phyloP scores from a whole-genome alignment of 2,888 invertebrate genomes.

The Himalopsyche tibetana region DNA sequence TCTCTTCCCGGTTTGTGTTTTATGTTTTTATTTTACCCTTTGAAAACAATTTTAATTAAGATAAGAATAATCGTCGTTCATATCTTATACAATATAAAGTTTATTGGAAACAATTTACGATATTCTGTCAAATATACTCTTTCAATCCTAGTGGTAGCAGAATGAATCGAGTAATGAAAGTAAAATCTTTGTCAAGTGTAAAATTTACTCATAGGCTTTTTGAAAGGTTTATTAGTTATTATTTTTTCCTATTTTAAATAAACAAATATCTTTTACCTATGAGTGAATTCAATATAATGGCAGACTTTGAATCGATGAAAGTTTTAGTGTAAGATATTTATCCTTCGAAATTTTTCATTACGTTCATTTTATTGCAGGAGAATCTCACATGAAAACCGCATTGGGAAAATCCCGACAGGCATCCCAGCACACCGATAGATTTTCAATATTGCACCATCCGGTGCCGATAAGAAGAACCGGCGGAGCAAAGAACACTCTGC shows the following conservation, averaged over 20 bases:
- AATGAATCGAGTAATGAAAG: no score
- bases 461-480: conserved; percentile 71
- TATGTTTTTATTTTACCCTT: background rate
- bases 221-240: no score
- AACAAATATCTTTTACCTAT: no score
- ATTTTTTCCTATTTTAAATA: no score
- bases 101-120: no score
- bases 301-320: background rate
- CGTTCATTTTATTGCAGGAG: conserved; percentile 69
- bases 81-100: no score
- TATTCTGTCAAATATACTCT: no score
- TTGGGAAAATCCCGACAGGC: conserved; percentile 70
- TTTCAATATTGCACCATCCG: conserved; percentile 73
- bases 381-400: conserved; percentile 74
- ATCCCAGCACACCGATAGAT: conserved; percentile 70
- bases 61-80: background rate
- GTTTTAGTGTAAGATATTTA: no score
- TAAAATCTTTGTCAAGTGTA: no score
- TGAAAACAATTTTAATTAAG: background rate
- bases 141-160: no score
- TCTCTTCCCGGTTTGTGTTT: conserved; percentile 62
- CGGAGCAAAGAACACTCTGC: conserved; percentile 61
- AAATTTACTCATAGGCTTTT: no score
- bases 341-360: background rate
- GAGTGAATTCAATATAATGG: no score